Percentiles rank a stretch among this genome's conserved stretches.
Conservation (phyloP, 1,140 invertebrate genomes). For the Episyrphus balteatus region DNA sequence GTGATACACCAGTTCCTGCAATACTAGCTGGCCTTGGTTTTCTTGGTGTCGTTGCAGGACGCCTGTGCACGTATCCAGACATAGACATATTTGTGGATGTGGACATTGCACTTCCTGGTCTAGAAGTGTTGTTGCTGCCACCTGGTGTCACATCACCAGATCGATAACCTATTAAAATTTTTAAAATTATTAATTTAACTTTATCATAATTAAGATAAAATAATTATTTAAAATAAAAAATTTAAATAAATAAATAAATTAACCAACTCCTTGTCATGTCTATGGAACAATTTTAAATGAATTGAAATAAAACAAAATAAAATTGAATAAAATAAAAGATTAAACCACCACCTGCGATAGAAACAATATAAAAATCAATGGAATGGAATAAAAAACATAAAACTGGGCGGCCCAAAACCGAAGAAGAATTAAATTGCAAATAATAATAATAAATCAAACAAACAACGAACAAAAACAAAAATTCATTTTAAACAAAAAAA, state of each 20-base stretch:
- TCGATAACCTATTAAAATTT: conserved; percentile 27
- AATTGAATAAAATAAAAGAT: background rate
- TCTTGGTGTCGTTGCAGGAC: conserved; percentile 20
- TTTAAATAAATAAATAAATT: too few relatives aligned
- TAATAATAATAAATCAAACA: background rate
- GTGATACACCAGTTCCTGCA: conserved; percentile 66
- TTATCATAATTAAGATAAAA: background rate
- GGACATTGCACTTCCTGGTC: conserved; percentile 69
- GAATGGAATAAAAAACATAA: background rate
- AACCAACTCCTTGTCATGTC: too few relatives aligned
- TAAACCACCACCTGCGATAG: too few relatives aligned
- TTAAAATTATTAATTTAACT: background rate
- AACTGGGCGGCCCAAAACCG: too few relatives aligned
- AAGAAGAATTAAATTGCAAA: background rate
- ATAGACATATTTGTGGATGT: conserved; percentile 36
- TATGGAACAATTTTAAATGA: background rate
- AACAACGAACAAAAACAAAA: background rate
- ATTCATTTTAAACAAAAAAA: background rate
- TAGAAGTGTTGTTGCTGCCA: conserved; percentile 47
- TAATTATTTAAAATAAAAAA: background rate
- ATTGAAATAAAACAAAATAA: background rate
- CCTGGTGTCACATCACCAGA: conserved; percentile 62
- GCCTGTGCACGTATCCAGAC: conserved; percentile 21
- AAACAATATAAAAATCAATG: background rate
- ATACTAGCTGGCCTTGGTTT: conserved; percentile 65